These are phyloP conservation scores for Acomys russatus DNA, from an alignment of 2,797 vertebrate species.

Conservation along the genomic window DNA sequence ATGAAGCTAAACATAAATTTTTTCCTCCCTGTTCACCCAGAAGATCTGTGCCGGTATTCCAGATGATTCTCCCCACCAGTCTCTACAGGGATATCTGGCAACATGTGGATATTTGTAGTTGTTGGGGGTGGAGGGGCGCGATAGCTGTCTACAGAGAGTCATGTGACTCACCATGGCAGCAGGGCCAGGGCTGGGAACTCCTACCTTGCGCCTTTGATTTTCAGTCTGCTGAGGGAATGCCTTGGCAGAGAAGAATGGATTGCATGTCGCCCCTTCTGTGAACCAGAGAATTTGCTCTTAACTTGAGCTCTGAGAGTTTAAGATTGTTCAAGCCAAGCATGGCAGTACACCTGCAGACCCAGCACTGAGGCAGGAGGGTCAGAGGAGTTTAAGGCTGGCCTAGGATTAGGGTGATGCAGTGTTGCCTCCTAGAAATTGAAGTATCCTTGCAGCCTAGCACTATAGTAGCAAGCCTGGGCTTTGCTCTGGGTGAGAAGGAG, in stretches of 20 bases:
- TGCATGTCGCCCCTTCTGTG: neutral
- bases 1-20: neutral
- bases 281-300: conserved; percentile 48
- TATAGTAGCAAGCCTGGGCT: neutral
- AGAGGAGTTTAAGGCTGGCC: neutral
- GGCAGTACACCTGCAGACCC: neutral
- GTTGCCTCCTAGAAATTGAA: conserved; percentile 31
- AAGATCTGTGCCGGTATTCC: conserved; percentile 11
- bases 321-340: neutral
- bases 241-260: neutral
- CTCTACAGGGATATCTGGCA: neutral
- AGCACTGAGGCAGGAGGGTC: neutral
- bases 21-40: accelerated
- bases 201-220: neutral
- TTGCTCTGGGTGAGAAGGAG: neutral
- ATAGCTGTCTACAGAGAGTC: neutral
- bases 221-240: neutral
- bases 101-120: conserved; percentile 41
- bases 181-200: neutral
- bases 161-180: neutral
- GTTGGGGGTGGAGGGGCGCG: neutral
- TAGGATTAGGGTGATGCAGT: neutral
- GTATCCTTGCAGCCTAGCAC: neutral
- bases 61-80: neutral
- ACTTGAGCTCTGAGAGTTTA: conserved; percentile 56